A percentile compares a stretch with the other conserved stretches of the same genome.
Conservation (phyloP, 1,140 invertebrate genomes). For the Macrobrachium nipponense region DNA sequence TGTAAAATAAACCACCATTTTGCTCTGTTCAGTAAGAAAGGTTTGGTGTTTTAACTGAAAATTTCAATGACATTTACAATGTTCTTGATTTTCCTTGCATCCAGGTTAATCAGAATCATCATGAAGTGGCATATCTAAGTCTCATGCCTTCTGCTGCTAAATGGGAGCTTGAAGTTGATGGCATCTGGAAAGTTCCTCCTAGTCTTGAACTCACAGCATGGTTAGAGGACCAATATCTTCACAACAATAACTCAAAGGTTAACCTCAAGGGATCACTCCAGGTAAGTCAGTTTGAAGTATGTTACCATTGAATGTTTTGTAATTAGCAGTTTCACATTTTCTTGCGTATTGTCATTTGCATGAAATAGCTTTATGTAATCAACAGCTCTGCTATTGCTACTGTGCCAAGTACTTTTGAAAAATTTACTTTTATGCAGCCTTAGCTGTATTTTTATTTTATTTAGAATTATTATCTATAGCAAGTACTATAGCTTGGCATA, state of each 20-base stretch:
- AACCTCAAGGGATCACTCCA: conserved; percentile 79
- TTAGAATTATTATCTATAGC: not conserved
- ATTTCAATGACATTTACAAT: not conserved
- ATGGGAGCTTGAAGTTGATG: conserved; percentile 85
- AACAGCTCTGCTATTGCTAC: not conserved
- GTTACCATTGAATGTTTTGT: not conserved
- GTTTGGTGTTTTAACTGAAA: no score
- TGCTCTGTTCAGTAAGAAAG: no score
- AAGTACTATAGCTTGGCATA: not conserved
- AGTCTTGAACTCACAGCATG: conserved; percentile 82
- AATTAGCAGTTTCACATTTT: no score
- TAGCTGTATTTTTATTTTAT: not conserved
- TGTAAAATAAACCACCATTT: not conserved
- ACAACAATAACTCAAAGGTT: conserved; percentile 76
- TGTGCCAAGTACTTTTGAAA: not conserved
- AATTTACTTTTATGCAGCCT: not conserved
- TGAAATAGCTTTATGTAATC: not conserved
- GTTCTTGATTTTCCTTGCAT: not conserved
- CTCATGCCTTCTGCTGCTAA: conserved; percentile 78
- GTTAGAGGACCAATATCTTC: conserved; percentile 82
- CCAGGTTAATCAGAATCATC: conserved; percentile 49
- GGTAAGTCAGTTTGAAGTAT: conserved; percentile 64
- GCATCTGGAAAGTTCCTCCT: conserved; percentile 80
- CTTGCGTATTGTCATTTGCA: not conserved
- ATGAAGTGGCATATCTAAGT: conserved; percentile 78